A percentile compares a stretch with the other conserved stretches of the same genome.
phyloP scores from a whole-genome alignment of 2,797 vertebrate genomes.

The Rhinatrema bivittatum region DNA sequence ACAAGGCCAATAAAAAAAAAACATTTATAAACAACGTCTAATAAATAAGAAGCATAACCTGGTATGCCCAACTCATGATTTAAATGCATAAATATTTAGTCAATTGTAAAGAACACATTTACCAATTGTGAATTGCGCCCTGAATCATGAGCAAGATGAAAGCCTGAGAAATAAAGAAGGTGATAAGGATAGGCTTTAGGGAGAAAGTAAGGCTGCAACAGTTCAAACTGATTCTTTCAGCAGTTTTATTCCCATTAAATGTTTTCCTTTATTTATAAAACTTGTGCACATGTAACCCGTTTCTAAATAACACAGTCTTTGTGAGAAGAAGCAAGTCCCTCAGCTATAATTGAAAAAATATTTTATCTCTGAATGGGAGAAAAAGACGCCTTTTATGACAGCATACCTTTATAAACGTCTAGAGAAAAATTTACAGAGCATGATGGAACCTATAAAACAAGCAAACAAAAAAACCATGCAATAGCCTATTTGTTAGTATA shows the following conservation, averaged over 20 bases:
- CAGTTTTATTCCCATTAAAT: slow-evolving; percentile 6
- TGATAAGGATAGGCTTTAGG: too few relatives aligned
- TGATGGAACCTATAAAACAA: not conserved
- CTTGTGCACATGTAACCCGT: not conserved
- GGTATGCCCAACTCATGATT: too few relatives aligned
- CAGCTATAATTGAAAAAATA: slow-evolving; percentile 13
- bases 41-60: too few relatives aligned
- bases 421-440: slow-evolving; percentile 2
- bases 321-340: slow-evolving; percentile 25
- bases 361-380: slow-evolving; percentile 1
- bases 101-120: too few relatives aligned
- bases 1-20: too few relatives aligned
- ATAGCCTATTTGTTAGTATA: not conserved
- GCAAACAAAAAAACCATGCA: not conserved
- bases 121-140: too few relatives aligned
- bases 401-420: not conserved
- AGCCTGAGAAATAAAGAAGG: too few relatives aligned
- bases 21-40: too few relatives aligned
- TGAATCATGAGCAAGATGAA: too few relatives aligned
- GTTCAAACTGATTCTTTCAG: not conserved
- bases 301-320: slow-evolving; percentile 26
- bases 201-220: too few relatives aligned
- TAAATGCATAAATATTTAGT: too few relatives aligned
- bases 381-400: not conserved
- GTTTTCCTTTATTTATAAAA: slow-evolving; percentile 19